These are phyloP conservation scores for Anoplopoma fimbria DNA, from an alignment of 2,113 vertebrate genomes.

Conservation along the genomic window DNA sequence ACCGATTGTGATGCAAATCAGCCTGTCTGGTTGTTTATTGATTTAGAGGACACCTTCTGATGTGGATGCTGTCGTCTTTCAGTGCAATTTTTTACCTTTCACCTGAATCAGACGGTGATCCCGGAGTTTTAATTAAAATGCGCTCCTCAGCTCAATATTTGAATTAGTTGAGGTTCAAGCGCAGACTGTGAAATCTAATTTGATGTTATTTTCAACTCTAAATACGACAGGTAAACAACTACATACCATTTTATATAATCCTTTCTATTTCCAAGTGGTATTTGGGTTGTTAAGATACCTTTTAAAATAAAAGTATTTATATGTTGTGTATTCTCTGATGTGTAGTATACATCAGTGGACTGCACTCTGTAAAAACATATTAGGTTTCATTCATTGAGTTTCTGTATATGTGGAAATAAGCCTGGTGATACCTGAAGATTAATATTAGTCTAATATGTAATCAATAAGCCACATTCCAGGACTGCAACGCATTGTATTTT, in stretches of 20 bases:
- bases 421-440: conserved; percentile 4
- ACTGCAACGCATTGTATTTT: conserved; percentile 1
- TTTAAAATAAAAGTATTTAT: conserved; percentile 22
- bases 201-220: conserved; percentile 66
- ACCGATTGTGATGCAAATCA: conserved; percentile 69
- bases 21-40: conserved; percentile 53
- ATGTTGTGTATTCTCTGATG: conserved; percentile 33
- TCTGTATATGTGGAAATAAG: neutral
- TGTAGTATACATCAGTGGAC: conserved; percentile 14
- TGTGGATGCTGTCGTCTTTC: conserved; percentile 47
- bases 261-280: conserved; percentile 48
- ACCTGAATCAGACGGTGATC: conserved; percentile 55
- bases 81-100: conserved; percentile 63
- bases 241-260: conserved; percentile 61
- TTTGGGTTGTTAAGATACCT: conserved; percentile 41
- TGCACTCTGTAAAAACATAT: conserved; percentile 7
- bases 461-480: neutral
- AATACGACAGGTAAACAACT: conserved; percentile 69
- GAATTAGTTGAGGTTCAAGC: conserved; percentile 72
- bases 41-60: conserved; percentile 60
- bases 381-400: conserved; percentile 23
- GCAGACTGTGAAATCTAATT: conserved; percentile 75
- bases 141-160: conserved; percentile 66
- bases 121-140: conserved; percentile 74
- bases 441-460: conserved; percentile 8